Percentiles rank a stretch among this genome's conserved stretches.
phyloP scores from a whole-genome alignment of 2,888 invertebrate genomes.

The Rhingia campestris region DNA sequence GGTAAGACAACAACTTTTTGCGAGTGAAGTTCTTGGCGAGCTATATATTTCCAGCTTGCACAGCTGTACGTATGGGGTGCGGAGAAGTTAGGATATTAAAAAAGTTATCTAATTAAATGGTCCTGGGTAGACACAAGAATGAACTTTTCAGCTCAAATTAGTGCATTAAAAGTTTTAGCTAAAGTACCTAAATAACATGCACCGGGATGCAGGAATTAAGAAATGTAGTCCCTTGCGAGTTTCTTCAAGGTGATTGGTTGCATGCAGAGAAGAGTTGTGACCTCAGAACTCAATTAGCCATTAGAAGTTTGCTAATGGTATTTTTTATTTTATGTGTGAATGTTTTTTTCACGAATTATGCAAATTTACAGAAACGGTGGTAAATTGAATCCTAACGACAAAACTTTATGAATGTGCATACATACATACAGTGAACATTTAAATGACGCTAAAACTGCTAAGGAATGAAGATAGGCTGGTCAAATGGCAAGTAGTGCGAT shows the following conservation, averaged over 20 bases:
- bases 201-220: slow-evolving; percentile 9
- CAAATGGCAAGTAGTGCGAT: too few relatives aligned
- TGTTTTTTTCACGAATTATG: too few relatives aligned
- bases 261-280: neutral
- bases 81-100: slow-evolving; percentile 52
- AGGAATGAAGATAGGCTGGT: too few relatives aligned
- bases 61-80: neutral
- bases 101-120: slow-evolving; percentile 55
- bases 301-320: too few relatives aligned
- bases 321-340: too few relatives aligned
- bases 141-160: slow-evolving; percentile 46
- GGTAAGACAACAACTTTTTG: slow-evolving; percentile 18
- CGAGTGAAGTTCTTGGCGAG: slow-evolving; percentile 11
- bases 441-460: too few relatives aligned
- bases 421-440: too few relatives aligned
- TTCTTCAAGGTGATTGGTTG: slow-evolving; percentile 12
- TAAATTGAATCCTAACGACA: too few relatives aligned
- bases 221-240: neutral
- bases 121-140: slow-evolving; percentile 26
- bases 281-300: neutral
- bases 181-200: slow-evolving; percentile 20
- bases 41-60: slow-evolving; percentile 9
- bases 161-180: slow-evolving; percentile 43
- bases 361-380: too few relatives aligned
- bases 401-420: too few relatives aligned